phyloP scores from a whole-genome alignment of 2,113 vertebrate species.

The Percopsis transmontana region DNA sequence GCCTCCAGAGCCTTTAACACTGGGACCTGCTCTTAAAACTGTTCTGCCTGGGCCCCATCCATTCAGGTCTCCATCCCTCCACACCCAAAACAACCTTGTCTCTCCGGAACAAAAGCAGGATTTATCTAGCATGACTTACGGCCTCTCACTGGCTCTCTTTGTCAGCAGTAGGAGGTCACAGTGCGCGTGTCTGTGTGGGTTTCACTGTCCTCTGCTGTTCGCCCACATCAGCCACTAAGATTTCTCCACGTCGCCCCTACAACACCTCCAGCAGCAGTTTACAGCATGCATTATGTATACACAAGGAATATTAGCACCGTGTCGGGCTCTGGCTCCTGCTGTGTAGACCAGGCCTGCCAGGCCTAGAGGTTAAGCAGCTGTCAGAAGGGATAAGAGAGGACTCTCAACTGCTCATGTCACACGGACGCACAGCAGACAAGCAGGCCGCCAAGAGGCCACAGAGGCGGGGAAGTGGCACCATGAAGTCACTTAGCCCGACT shows the following conservation, averaged over 20 bases:
- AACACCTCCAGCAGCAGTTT: neutral
- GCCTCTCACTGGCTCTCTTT: constrained; percentile 60
- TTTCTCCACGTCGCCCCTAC: constrained; percentile 39
- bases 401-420: constrained; percentile 52
- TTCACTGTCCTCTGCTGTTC: constrained; percentile 17
- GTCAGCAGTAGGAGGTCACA: constrained; percentile 63
- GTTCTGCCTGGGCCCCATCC: constrained; percentile 49
- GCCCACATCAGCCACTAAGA: constrained; percentile 43
- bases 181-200: constrained; percentile 34
- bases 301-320: constrained; percentile 4
- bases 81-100: constrained; percentile 77
- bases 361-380: constrained; percentile 66
- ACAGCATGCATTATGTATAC: neutral
- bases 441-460: constrained; percentile 49
- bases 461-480: constrained; percentile 46
- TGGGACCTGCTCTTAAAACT: constrained; percentile 70
- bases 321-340: constrained; percentile 25
- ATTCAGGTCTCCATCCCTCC: constrained; percentile 55
- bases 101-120: constrained; percentile 70
- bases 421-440: constrained; percentile 56
- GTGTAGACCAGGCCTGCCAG: constrained; percentile 32
- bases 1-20: constrained; percentile 59
- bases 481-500: constrained; percentile 43
- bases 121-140: constrained; percentile 77
- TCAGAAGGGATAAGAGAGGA: constrained; percentile 51